A percentile compares a stretch with the other conserved stretches of the same genome.
Evolutionary conservation across 2,113 vertebrate species (phyloP).

Genomic region (Equus quagga): DNA sequence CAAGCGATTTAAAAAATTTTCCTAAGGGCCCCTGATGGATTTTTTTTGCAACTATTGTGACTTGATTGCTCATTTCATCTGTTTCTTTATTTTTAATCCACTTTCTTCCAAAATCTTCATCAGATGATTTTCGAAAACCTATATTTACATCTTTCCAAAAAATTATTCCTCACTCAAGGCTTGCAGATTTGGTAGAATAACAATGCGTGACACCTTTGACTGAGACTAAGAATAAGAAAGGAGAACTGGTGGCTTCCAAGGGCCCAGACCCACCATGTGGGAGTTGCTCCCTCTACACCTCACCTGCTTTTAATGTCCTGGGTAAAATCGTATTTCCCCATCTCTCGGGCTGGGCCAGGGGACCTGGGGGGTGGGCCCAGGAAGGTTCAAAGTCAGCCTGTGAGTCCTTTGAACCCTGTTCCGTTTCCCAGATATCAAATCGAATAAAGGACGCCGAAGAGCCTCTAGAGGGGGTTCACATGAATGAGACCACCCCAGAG

Average conservation of each 20-base stretch:
- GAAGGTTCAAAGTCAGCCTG: not conserved
- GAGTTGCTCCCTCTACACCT: no score
- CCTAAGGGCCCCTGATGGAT: not conserved
- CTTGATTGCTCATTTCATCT: not conserved
- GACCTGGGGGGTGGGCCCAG: rapidly evolving
- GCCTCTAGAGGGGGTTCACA: not conserved
- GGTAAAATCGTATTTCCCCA: rapidly evolving
- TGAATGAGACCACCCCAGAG: rapidly evolving
- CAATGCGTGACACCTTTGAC: not conserved
- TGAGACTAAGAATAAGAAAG: not conserved
- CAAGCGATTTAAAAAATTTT: not conserved
- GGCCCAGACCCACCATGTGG: rapidly evolving
- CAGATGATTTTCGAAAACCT: not conserved
- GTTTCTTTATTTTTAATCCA: not conserved
- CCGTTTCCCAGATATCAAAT: not conserved
- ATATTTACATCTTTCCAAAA: not conserved
- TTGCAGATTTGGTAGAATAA: not conserved
- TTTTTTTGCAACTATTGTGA: not conserved
- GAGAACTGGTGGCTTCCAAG: not conserved
- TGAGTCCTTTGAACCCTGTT: not conserved
- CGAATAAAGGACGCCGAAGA: not conserved
- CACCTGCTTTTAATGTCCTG: not conserved
- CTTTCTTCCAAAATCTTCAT: not conserved
- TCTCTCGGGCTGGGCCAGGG: not conserved
- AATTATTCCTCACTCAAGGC: not conserved